These are phyloP conservation scores for Macquaria australasica DNA, from an alignment of 2,113 vertebrate species.

Conservation along the genomic window DNA sequence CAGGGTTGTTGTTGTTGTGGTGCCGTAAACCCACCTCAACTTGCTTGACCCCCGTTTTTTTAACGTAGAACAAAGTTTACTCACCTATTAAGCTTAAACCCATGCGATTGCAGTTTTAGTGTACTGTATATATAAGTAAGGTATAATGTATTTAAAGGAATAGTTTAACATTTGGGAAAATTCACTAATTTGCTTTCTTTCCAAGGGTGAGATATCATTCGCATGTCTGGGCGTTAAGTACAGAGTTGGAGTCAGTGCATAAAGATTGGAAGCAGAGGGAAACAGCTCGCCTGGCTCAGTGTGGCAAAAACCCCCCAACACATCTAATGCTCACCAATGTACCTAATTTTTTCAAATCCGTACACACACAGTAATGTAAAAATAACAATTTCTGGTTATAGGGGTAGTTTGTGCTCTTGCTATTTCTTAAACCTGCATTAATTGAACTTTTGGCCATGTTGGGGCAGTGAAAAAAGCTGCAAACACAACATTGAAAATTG, in stretches of 20 bases:
- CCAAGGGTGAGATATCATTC: background rate
- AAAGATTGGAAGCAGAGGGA: background rate
- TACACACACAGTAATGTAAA: background rate
- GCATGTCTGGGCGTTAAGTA: background rate
- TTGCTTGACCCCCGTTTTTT: conserved; percentile 1
- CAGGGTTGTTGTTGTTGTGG: background rate
- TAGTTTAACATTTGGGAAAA: background rate
- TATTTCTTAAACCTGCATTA: background rate
- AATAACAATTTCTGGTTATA: background rate
- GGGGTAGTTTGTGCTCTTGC: background rate
- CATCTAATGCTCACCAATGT: background rate
- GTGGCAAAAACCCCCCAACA: too few relatives aligned
- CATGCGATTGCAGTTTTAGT: background rate
- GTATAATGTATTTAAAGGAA: background rate
- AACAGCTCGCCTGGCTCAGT: background rate
- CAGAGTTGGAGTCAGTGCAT: background rate
- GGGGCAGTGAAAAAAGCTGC: background rate
- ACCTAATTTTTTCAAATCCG: background rate
- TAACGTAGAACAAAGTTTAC: background rate
- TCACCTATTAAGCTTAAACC: background rate
- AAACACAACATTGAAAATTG: background rate
- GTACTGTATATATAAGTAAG: background rate
- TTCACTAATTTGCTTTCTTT: background rate
- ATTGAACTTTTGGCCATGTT: background rate
- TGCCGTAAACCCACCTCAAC: background rate